These are phyloP conservation scores for Odontamblyopus lacepedii DNA, from an alignment of 2,797 vertebrate species.

Conservation along the genomic window DNA sequence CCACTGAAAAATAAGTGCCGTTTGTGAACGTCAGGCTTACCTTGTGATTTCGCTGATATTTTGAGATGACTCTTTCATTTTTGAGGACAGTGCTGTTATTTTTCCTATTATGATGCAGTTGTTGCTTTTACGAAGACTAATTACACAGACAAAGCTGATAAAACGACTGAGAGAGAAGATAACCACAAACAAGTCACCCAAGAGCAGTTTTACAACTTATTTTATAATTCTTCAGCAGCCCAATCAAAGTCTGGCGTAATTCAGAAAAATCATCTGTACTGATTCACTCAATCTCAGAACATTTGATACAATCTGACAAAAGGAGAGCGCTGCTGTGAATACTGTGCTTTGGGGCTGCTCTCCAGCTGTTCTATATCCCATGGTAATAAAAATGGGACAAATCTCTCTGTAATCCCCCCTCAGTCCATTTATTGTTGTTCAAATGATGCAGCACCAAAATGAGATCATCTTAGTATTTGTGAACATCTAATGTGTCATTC, in stretches of 20 bases:
- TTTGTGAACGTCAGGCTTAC: too few relatives aligned
- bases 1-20: too few relatives aligned
- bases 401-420: constrained; percentile 78
- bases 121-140: too few relatives aligned
- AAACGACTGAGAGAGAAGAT: too few relatives aligned
- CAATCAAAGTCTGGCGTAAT: constrained; percentile 43
- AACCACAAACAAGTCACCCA: not conserved
- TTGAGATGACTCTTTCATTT: too few relatives aligned
- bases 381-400: constrained; percentile 81
- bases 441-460: constrained; percentile 58
- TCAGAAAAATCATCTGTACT: constrained; percentile 57
- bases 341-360: constrained; percentile 71
- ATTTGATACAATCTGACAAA: constrained; percentile 74
- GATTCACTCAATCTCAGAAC: constrained; percentile 72
- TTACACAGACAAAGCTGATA: too few relatives aligned
- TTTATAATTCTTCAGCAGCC: constrained; percentile 43
- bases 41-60: too few relatives aligned
- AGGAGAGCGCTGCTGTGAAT: constrained; percentile 76
- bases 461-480: constrained; percentile 58
- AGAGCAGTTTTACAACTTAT: not conserved
- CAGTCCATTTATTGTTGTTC: constrained; percentile 74
- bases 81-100: too few relatives aligned
- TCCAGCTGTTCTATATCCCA: constrained; percentile 83
- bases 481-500: constrained; percentile 21
- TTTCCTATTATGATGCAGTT: too few relatives aligned